phyloP scores from a whole-genome alignment of 2,888 invertebrate genomes.

The Leptarthrus brevirostris region DNA sequence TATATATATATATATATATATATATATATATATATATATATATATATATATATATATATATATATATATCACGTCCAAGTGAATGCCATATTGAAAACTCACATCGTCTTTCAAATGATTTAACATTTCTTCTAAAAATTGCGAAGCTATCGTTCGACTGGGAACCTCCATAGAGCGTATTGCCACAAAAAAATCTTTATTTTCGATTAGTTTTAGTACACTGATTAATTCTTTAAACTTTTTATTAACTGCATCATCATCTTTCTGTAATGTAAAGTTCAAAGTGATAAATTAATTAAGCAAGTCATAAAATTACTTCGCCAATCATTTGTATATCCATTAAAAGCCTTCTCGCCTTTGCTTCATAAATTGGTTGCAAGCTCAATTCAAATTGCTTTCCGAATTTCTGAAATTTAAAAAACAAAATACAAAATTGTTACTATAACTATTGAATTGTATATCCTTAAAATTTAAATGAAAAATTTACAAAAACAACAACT shows the following conservation, averaged over 20 bases:
- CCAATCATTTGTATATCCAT: slow-evolving; percentile 59
- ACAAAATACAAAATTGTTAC: too few relatives aligned
- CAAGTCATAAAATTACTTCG: slow-evolving; percentile 56
- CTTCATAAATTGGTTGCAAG: slow-evolving; percentile 65
- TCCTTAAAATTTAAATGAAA: too few relatives aligned
- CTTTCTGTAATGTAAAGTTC: slow-evolving; percentile 52
- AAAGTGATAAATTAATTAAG: background rate
- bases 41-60: too few relatives aligned
- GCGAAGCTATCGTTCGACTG: slow-evolving; percentile 60
- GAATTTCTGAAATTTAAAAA: slow-evolving; percentile 61
- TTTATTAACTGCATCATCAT: slow-evolving; percentile 56
- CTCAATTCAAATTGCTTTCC: slow-evolving; percentile 64
- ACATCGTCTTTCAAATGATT: slow-evolving; percentile 59
- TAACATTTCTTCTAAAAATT: slow-evolving; percentile 61
- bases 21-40: too few relatives aligned
- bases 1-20: too few relatives aligned
- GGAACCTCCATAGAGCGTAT: slow-evolving; percentile 62
- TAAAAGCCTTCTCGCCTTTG: slow-evolving; percentile 62
- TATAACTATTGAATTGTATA: too few relatives aligned
- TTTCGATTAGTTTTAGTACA: slow-evolving; percentile 60
- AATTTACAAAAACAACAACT: too few relatives aligned
- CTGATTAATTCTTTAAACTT: slow-evolving; percentile 59
- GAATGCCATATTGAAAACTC: background rate
- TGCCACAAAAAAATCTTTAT: slow-evolving; percentile 61
- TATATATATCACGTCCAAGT: background rate